These are phyloP conservation scores for Zaprionus lachaisei DNA, from an alignment of 1,140 invertebrate genomes.

Conservation along the genomic window DNA sequence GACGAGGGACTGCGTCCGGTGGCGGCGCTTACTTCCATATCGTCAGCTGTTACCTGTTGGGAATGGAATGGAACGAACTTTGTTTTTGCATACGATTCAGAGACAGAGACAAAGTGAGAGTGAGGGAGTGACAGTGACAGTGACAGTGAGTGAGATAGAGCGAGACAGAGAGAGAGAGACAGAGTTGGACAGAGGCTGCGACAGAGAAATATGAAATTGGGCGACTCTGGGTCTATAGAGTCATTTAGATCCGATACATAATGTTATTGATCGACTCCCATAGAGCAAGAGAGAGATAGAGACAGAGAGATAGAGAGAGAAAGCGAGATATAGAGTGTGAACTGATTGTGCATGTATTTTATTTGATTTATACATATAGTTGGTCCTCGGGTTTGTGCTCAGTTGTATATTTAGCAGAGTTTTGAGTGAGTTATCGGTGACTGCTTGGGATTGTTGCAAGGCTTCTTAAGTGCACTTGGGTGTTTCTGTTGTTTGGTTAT, in stretches of 20 bases:
- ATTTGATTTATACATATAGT: constrained; percentile 10
- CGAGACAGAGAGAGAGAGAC: too few species aligned
- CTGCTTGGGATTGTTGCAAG: constrained; percentile 20
- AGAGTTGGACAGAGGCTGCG: constrained; percentile 18
- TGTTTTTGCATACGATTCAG: constrained; percentile 63
- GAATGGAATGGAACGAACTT: constrained; percentile 69
- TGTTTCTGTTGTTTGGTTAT: constrained; percentile 6
- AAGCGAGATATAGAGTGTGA: constrained; percentile 3
- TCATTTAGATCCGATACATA: constrained; percentile 6
- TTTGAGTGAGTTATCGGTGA: constrained; percentile 45
- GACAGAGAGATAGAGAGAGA: constrained; percentile 9
- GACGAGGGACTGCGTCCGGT: constrained; percentile 83
- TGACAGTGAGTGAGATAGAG: constrained; percentile 30
- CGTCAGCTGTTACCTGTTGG: constrained; percentile 83
- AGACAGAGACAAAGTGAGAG: constrained; percentile 47
- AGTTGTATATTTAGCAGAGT: constrained; percentile 22
- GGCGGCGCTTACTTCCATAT: constrained; percentile 83
- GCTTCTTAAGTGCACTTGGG: constrained; percentile 20
- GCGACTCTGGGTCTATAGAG: constrained; percentile 6
- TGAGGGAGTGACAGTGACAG: constrained; percentile 14
- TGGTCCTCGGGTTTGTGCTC: constrained; percentile 24
- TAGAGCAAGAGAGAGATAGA: constrained; percentile 21
- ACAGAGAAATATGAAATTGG: constrained; percentile 30
- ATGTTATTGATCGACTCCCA: not conserved
- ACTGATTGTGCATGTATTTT: constrained; percentile 30